Conservation (phyloP, 2,888 invertebrate genomes). For the Coelogynopora nodosa region DNA sequence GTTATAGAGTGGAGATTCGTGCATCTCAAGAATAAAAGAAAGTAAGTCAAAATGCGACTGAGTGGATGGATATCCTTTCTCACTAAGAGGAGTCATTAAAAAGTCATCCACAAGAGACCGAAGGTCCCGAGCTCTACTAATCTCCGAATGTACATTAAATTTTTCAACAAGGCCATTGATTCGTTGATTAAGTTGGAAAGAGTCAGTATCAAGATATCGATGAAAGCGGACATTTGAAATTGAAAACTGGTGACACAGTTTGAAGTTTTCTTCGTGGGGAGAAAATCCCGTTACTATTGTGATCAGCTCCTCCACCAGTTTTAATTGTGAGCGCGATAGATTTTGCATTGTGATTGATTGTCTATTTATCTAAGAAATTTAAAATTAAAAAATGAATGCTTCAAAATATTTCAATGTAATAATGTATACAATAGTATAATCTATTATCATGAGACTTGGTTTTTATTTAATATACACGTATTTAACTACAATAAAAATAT, state of each 20-base stretch:
- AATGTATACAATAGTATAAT: too few species aligned
- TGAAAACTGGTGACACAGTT: background rate
- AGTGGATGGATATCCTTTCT: background rate
- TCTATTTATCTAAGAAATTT: too few species aligned
- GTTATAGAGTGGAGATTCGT: background rate
- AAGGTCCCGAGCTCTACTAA: background rate
- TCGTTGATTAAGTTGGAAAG: background rate
- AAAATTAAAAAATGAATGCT: too few species aligned
- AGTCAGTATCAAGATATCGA: background rate
- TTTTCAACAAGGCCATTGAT: background rate
- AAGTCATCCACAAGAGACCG: background rate
- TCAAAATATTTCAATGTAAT: too few species aligned
- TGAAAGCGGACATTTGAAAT: background rate
- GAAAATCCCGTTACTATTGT: background rate
- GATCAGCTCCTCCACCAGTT: conserved; percentile 4
- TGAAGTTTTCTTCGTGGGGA: background rate
- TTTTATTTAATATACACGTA: too few species aligned
- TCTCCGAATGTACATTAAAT: background rate
- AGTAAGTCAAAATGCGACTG: background rate
- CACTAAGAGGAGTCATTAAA: background rate
- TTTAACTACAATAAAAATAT: too few species aligned
- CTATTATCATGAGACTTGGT: too few species aligned
- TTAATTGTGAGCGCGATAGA: background rate
- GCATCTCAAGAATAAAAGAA: background rate
- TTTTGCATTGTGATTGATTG: too few species aligned